Conservation (phyloP, 1,140 invertebrate species). For the Drosophila setifemur region DNA sequence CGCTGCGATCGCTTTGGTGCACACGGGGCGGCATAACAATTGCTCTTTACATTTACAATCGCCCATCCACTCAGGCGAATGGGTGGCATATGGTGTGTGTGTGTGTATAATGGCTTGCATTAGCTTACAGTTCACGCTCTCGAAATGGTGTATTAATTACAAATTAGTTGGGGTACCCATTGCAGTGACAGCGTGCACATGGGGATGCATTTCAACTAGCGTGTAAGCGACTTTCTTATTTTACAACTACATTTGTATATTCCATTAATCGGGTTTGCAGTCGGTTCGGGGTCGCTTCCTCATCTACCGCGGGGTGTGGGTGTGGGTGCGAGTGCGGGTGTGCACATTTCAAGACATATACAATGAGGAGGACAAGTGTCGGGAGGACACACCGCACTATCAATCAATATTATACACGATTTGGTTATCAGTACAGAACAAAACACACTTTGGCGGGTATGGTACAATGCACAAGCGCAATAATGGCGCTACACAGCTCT, state of each 20-base stretch:
- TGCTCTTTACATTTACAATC: constrained; percentile 56
- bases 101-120: constrained; percentile 44
- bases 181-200: constrained; percentile 26
- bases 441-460: constrained; percentile 64
- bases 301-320: constrained; percentile 23
- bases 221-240: constrained; percentile 57
- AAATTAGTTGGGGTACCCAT: constrained; percentile 51
- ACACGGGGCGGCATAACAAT: constrained; percentile 49
- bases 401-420: constrained; percentile 68
- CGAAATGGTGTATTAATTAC: constrained; percentile 64
- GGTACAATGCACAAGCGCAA: constrained; percentile 37
- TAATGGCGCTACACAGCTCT: constrained; percentile 48
- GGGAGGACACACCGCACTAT: constrained; percentile 39
- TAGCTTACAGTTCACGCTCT: constrained; percentile 61
- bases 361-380: constrained; percentile 39
- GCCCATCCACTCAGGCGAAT: constrained; percentile 10
- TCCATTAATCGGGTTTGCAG: constrained; percentile 53
- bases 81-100: constrained; percentile 13
- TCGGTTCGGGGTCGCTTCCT: constrained; percentile 40
- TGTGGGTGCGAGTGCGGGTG: background rate
- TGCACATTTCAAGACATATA: constrained; percentile 58
- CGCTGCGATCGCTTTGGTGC: constrained; percentile 19
- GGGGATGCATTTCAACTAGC: constrained; percentile 57
- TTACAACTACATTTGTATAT: constrained; percentile 61
- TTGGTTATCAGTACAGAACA: constrained; percentile 77